Conservation (phyloP, 2,888 invertebrate genomes). For the Sminthurinus aureus region DNA sequence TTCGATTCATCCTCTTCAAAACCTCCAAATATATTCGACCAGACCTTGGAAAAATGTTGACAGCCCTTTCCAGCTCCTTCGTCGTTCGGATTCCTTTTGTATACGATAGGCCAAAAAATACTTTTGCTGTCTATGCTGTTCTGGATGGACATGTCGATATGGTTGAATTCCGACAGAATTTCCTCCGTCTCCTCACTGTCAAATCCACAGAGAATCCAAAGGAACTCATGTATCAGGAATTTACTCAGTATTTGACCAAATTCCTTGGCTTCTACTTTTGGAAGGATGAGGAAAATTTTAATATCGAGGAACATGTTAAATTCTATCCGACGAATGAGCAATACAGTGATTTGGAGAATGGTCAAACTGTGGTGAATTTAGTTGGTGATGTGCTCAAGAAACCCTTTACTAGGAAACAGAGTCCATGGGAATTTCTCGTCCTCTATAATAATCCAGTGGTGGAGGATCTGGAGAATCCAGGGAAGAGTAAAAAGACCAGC, state of each 20-base stretch:
- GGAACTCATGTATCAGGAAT: constrained; percentile 10
- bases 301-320: constrained; percentile 15
- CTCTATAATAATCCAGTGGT: constrained; percentile 3
- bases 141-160: constrained; percentile 23
- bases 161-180: constrained; percentile 7
- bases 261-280: constrained; percentile 26
- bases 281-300: constrained; percentile 8
- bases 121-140: constrained; percentile 14
- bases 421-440: constrained; percentile 28
- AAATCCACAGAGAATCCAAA: neutral
- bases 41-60: constrained; percentile 19
- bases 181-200: neutral
- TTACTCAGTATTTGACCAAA: constrained; percentile 9
- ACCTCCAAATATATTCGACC: constrained; percentile 1
- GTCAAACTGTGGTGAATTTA: constrained; percentile 1
- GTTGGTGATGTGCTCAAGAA: neutral
- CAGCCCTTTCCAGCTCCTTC: constrained; percentile 9
- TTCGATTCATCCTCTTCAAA: constrained; percentile 1
- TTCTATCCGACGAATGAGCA: neutral
- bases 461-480: neutral
- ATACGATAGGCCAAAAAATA: constrained; percentile 23
- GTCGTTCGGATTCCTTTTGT: constrained; percentile 15
- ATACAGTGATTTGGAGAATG: neutral
- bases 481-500: neutral
- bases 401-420: neutral